Evolutionary conservation across 2,113 vertebrate species (phyloP), one percentile per base, ranked within the genome.

Genomic region (Notothenia coriiceps): DNA sequence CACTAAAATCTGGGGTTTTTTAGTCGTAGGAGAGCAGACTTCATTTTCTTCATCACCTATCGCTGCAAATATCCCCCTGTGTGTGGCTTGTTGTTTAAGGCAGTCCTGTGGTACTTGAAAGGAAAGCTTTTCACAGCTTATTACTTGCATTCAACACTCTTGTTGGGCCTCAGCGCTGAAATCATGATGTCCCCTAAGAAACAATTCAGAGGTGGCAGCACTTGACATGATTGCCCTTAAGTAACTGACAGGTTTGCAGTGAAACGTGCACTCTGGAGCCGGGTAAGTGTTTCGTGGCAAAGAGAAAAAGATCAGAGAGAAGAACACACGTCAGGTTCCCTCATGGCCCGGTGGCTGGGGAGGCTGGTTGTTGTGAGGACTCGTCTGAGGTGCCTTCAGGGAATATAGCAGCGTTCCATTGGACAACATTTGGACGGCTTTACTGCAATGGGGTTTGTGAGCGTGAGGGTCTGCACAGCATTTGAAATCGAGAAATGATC

Each of bases 201-300:
- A 33, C 70, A 70, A 12, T 82, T 85, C 55, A 25, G 77, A 85
- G 50, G 54, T 82, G 73, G 77, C 73, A 79, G 71, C 84, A 74
- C 82, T 88, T 82, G 84, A 82, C 72, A 61, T 70, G 80, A 90
- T 85, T 84, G 86, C 43, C 76, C 65, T 70, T 74, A 80, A 87
- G 80, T 89, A 70, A 88, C 43, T 63, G 74, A 90, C 82, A 69
- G 61, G 73, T 74, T 84, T 40, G 12, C 29, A 9, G 72, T 66
- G 73, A 59, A 77, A 67, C 70, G 67, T 20, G 52, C 56, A 47
- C 75, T 73, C 51, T 33, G 35, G 46, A 55, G 64, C 56, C 22
- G 59, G 74, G 43, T 40, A 17, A 66, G 76, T 65, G 66, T 85
- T 82, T 61, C 64, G 76, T 40, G 57, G 59, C 59, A 52, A 63